A percentile compares a stretch with the other conserved stretches of the same genome.
These are phyloP conservation scores for Drosophila ficusphila DNA, from an alignment of 1,140 invertebrate genomes.

Conservation along the genomic window DNA sequence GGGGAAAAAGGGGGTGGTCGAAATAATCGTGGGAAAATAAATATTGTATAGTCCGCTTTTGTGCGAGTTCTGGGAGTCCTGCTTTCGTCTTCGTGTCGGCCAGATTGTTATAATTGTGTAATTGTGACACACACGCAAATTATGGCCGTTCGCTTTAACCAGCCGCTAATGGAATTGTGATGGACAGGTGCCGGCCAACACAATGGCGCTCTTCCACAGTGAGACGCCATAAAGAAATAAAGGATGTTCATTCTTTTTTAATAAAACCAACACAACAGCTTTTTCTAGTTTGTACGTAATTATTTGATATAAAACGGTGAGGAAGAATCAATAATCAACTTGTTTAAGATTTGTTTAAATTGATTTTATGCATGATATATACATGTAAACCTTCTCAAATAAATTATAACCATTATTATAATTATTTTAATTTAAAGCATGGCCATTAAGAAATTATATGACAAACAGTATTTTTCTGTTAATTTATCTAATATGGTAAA, in stretches of 20 bases:
- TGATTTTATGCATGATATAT: too few species aligned
- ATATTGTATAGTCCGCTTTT: conserved; percentile 26
- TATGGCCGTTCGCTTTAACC: conserved; percentile 35
- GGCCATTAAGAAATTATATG: background rate
- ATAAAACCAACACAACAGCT: too few species aligned
- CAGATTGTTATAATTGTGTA: conserved; percentile 55
- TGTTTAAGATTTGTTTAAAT: too few species aligned
- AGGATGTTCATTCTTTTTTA: background rate
- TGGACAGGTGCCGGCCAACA: conserved; percentile 17
- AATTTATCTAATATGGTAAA: too few species aligned
- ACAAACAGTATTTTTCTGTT: too few species aligned
- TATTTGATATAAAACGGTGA: too few species aligned
- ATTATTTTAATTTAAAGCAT: background rate
- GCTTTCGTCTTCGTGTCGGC: conserved; percentile 33
- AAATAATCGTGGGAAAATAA: conserved; percentile 27
- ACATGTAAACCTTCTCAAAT: too few species aligned
- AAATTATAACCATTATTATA: background rate
- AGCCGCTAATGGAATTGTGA: conserved; percentile 32
- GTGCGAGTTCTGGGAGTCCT: conserved; percentile 6
- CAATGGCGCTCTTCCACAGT: background rate
- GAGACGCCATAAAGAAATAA: background rate
- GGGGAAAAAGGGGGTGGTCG: background rate
- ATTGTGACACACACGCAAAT: conserved; percentile 36
- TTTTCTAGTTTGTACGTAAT: too few species aligned
- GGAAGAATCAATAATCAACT: too few species aligned